Evolutionary conservation across 2,797 vertebrate genomes (phyloP), one percentile per base, ranked within the genome.

Genomic region (Crocodylus rhombifer): DNA sequence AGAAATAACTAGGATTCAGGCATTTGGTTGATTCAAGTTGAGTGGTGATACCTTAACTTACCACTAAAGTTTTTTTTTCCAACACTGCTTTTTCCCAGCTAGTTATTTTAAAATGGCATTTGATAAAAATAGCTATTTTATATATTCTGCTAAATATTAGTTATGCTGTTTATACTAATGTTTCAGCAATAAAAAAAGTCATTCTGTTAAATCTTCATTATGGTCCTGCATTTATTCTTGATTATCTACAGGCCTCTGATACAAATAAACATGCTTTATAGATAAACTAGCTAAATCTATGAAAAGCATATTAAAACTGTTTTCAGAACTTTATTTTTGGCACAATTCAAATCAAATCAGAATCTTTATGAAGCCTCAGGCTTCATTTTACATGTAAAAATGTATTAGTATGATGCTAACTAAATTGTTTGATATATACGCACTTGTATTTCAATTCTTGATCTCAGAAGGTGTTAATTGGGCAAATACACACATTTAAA

Each of bases 101-200:
- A 64, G 86, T 88, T 81, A 82, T 95, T 96, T 95, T 89, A 86
- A 91, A 92, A 80, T 73, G 57, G 6, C 61, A 61, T 91, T 92
- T 95, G 79, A 58, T 91, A 93, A 87, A 93, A 94, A 51, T n/a
- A 73, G 5, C n/a, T 91, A 21, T 56, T 95, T 95, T 91, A 80
- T 84, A 62, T 88, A 78, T 91, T 89, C 56, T 95, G 73, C 28
- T 93, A 88, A 86, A 87, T 86, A 80, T 89, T 90, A 78, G 57
- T 84, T 86, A 69, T 2, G n/a, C 62, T 84, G 30, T 91, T 96
- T 96, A 36, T 94, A 81, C 12, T 80, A 65, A 74, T 74, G 42
- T 91, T 81, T 90, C 56, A 92, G 69, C 77, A 86, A 91, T 79
- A 90, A 94, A 92, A 21, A 89, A 5, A 80, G 60, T 84, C 56